phyloP scores from a whole-genome alignment of 2,888 invertebrate genomes.

The Lasioglossum leucozonium region DNA sequence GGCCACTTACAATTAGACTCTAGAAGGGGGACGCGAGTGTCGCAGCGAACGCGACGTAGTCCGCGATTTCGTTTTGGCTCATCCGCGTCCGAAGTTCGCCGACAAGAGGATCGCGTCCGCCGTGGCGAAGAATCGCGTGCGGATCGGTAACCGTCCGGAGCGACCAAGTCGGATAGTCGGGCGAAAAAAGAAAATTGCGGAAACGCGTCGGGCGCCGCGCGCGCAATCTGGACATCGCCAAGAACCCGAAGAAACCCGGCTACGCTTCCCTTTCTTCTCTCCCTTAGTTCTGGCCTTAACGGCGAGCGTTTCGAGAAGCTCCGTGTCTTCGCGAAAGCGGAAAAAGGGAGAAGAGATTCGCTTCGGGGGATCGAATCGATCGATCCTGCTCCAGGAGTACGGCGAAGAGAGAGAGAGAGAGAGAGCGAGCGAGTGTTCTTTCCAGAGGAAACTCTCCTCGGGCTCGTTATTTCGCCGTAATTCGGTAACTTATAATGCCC shows the following conservation, averaged over 20 bases:
- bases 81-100: too few species aligned
- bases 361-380: neutral
- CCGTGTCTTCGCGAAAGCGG: neutral
- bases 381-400: neutral
- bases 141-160: too few species aligned
- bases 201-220: constrained; percentile 35
- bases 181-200: constrained; percentile 39
- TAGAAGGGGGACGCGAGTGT: neutral
- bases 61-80: neutral
- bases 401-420: neutral
- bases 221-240: constrained; percentile 27
- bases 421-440: neutral
- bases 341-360: neutral
- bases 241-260: constrained; percentile 12
- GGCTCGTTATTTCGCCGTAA: constrained; percentile 7
- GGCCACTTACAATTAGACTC: too few species aligned
- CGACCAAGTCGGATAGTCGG: constrained; percentile 8
- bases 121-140: too few species aligned
- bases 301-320: neutral
- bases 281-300: neutral
- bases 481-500: neutral
- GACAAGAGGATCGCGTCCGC: too few species aligned
- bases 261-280: neutral
- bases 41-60: neutral
- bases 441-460: neutral